phyloP scores from a whole-genome alignment of 2,797 vertebrate species.

The Moxostoma hubbsi region DNA sequence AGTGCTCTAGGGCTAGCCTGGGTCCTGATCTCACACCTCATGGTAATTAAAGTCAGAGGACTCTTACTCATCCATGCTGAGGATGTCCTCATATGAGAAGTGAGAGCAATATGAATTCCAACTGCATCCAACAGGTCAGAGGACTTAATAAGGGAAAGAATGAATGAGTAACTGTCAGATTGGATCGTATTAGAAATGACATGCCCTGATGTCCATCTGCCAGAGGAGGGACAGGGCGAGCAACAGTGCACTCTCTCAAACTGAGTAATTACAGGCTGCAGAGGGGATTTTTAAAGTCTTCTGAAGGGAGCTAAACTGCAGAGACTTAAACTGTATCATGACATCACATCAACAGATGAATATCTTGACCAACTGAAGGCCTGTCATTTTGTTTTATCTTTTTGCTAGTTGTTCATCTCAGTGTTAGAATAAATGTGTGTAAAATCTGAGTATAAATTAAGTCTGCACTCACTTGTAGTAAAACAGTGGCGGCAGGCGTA shows the following conservation, averaged over 20 bases:
- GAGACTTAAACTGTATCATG: conserved; percentile 48
- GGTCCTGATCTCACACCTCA: conserved; percentile 20
- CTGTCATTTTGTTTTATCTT: too few species aligned
- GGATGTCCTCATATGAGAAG: conserved; percentile 66
- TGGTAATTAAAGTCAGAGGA: conserved; percentile 30
- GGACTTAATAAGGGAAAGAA: conserved; percentile 74
- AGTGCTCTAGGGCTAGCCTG: conserved; percentile 10
- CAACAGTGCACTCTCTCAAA: conserved; percentile 47
- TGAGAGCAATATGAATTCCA: conserved; percentile 67
- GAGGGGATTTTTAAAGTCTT: conserved; percentile 61
- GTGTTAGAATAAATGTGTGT: too few species aligned
- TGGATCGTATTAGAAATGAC: conserved; percentile 78
- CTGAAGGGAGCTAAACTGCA: conserved; percentile 33
- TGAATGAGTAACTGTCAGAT: conserved; percentile 73
- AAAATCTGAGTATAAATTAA: too few species aligned
- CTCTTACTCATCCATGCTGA: conserved; percentile 11
- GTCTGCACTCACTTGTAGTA: conserved; percentile 88
- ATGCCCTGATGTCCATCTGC: conserved; percentile 78
- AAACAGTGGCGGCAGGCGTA: conserved; percentile 99
- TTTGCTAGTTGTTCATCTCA: too few species aligned
- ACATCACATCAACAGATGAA: conserved; percentile 42
- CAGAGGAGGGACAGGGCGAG: conserved; percentile 60
- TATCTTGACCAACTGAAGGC: not conserved
- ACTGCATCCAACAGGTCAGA: conserved; percentile 70
- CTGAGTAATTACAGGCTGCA: conserved; percentile 60